Evolutionary conservation across 2,888 invertebrate genomes (phyloP).

Genomic region (Strigamia maritima): DNA sequence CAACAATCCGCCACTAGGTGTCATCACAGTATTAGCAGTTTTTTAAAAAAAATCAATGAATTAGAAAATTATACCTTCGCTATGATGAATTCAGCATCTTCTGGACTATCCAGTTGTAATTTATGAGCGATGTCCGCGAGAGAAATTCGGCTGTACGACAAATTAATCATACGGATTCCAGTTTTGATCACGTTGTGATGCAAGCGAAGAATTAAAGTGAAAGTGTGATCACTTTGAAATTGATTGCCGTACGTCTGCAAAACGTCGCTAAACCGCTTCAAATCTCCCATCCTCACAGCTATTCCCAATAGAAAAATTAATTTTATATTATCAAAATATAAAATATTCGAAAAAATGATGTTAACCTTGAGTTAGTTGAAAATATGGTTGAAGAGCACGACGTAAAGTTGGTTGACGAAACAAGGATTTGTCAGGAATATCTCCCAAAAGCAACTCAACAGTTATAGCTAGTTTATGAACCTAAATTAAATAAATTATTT

Average conservation of each 20-base stretch:
- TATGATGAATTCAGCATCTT: constrained; percentile 98
- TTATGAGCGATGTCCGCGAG: constrained; percentile 92
- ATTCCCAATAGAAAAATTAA: constrained; percentile 38
- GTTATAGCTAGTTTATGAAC: constrained; percentile 87
- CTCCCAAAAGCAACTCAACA: constrained; percentile 90
- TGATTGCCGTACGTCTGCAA: constrained; percentile 84
- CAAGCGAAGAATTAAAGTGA: constrained; percentile 88
- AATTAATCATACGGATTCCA: constrained; percentile 89
- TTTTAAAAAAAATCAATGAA: neutral
- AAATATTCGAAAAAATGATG: neutral
- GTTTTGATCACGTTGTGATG: constrained; percentile 99
- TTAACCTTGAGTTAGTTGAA: constrained; percentile 83
- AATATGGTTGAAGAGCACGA: constrained; percentile 87
- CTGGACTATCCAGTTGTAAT: constrained; percentile 86
- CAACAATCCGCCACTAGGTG: neutral
- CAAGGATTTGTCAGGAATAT: constrained; percentile 93
- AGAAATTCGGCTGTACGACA: constrained; percentile 94
- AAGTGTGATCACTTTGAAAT: constrained; percentile 91
- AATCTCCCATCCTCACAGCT: constrained; percentile 86
- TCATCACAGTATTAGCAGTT: neutral
- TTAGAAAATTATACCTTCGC: constrained; percentile 64
- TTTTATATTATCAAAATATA: neutral
- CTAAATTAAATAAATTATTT: constrained; percentile 46
- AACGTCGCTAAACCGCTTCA: constrained; percentile 90
- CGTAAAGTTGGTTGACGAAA: constrained; percentile 89